Evolutionary conservation across 2,797 vertebrate species (phyloP).

Genomic region (Neopelma chrysocephalum): DNA sequence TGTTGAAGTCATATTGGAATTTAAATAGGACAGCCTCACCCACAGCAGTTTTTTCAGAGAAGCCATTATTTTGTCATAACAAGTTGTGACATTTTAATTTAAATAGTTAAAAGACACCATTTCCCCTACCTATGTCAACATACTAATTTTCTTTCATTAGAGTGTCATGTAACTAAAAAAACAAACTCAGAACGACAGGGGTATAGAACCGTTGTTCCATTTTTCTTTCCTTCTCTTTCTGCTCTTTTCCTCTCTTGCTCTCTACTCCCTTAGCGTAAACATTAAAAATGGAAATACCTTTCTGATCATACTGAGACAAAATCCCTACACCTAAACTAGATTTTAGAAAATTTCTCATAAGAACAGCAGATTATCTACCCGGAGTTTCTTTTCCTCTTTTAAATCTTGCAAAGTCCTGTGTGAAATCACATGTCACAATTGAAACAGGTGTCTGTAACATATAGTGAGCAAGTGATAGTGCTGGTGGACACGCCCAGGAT

Average conservation of each 20-base stretch:
- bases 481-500: neutral
- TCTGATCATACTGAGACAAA: neutral
- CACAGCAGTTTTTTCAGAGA: neutral
- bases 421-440: rapidly evolving
- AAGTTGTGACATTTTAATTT: neutral
- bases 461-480: neutral
- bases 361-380: neutral
- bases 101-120: neutral
- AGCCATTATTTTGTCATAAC: neutral
- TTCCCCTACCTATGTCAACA: neutral
- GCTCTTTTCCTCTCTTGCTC: neutral
- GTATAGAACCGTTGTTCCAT: rapidly evolving
- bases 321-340: neutral
- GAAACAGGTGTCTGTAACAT: neutral
- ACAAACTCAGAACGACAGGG: neutral
- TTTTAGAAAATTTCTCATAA: neutral
- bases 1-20: neutral
- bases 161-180: neutral
- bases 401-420: neutral
- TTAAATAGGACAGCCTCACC: neutral
- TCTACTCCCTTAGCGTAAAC: neutral
- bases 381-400: neutral
- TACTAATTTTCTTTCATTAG: neutral
- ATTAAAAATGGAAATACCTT: neutral
- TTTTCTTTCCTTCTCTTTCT: neutral